Evolutionary conservation across 2,888 invertebrate species (phyloP), one percentile per base, ranked within the genome.

Genomic region (Mechanitis messenoides): DNA sequence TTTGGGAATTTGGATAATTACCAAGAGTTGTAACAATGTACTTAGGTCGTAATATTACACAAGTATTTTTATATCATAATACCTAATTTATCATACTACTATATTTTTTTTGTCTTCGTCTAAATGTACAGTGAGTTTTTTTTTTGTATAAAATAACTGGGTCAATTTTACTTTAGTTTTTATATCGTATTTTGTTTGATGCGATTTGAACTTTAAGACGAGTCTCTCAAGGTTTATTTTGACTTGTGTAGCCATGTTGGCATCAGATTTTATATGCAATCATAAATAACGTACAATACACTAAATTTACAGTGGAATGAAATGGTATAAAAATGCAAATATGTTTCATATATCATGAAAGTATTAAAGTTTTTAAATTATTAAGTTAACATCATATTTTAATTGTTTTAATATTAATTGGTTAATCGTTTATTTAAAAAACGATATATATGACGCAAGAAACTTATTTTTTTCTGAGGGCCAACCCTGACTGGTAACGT

Each of bases 241-340:
- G 58, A 58, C 56, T 56, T 58, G 56, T 61, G 55, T 46, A 60
- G 60, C 60, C 54, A 55, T 65, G 64, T 66, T 66, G 66, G 66
- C 64, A 66, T 66, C 60, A 58, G 55, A 62, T 62, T 61, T 61
- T 60, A 60, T 55, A 61, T 65, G 60, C 58, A 65, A 60, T 47
- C 58, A 61, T 64, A 66, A 66, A 62, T 66, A 56, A 64, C 56
- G 5, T 7, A 53, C 46, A 57, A 59, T 50, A 57, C 57, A 56
- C 38, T 55, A 55, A 57, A 60, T 55, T 60, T 60, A 57, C 57
- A 60, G 58, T 55, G 45, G 53, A 53, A 56, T 42, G 58, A 53
- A 66, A 66, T 53, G 61, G 61, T 60, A 58, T 62, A 64, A 64
- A 66, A 61, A 66, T 66, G 66, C 56, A 66, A 66, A 66, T 66